These are phyloP conservation scores for Myripristis jacobus DNA, from an alignment of 2,797 vertebrate species.

Conservation along the genomic window DNA sequence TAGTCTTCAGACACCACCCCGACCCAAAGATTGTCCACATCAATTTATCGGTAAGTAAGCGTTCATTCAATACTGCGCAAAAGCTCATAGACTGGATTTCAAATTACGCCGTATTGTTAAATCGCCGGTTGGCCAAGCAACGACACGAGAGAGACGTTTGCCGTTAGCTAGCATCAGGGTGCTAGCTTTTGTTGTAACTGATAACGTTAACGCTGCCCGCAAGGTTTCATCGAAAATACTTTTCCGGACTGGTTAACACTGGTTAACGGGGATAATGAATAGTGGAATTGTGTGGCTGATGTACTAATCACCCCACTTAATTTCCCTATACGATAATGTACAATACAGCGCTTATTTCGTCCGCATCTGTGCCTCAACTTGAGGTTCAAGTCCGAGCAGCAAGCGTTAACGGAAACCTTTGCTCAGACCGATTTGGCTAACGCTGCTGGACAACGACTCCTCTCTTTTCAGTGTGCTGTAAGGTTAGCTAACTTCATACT, in stretches of 20 bases:
- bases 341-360: neutral
- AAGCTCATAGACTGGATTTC: fast-evolving
- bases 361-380: conserved; percentile 13
- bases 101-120: neutral
- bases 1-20: conserved; percentile 62
- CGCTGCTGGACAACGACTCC: conserved; percentile 33
- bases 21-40: conserved; percentile 57
- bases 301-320: neutral
- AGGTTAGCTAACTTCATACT: neutral
- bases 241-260: neutral
- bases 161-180: conserved; percentile 65
- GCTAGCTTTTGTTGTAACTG: conserved; percentile 78
- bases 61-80: neutral
- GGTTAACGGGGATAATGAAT: neutral
- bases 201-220: conserved; percentile 31
- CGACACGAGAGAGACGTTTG: conserved; percentile 33
- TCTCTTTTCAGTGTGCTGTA: conserved; percentile 23
- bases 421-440: conserved; percentile 36
- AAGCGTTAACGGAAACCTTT: conserved; percentile 9
- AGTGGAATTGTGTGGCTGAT: neutral
- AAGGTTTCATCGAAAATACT: conserved; percentile 27
- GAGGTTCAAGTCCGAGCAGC: conserved; percentile 30
- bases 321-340: neutral
- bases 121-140: conserved; percentile 17
- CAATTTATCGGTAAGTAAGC: conserved; percentile 69